Conservation (phyloP, 2,113 vertebrate species). For the Steatornis caripensis region DNA sequence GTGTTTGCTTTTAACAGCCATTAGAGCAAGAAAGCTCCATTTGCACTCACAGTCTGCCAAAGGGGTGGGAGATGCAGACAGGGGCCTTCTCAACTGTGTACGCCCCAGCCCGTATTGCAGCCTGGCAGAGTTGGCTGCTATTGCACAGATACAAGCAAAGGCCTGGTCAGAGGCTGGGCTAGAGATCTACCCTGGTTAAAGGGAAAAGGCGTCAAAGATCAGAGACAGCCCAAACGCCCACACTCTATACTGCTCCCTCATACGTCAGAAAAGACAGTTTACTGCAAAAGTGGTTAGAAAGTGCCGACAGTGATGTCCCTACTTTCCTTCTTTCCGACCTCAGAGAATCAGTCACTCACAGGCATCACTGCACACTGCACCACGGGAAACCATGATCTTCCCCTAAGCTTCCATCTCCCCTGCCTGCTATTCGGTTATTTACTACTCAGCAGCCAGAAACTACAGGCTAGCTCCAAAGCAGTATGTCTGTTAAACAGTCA, state of each 20-base stretch:
- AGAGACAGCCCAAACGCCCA: neutral
- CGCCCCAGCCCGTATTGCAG: rapidly evolving
- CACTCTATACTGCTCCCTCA: neutral
- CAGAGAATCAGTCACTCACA: no score
- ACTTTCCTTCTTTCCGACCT: rapidly evolving
- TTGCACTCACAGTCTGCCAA: neutral
- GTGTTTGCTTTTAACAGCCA: neutral
- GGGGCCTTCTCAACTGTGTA: rapidly evolving
- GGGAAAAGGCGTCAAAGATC: neutral
- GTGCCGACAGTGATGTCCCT: neutral
- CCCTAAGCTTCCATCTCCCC: neutral
- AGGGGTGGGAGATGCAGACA: neutral
- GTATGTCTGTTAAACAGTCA: neutral
- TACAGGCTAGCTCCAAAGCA: neutral
- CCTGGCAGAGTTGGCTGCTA: neutral
- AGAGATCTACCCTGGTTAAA: neutral
- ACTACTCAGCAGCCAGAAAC: neutral
- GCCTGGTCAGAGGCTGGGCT: rapidly evolving
- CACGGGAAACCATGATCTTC: rapidly evolving
- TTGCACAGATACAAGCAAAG: neutral
- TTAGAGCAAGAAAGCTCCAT: neutral
- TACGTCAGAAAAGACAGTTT: neutral
- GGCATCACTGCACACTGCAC: neutral
- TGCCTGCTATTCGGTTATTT: neutral
- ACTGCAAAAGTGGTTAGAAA: neutral